Percentiles rank a stretch among this genome's conserved stretches.
phyloP scores from a whole-genome alignment of 53 echinoderm and acorn worm genomes.

The Echinometra lucunter region DNA sequence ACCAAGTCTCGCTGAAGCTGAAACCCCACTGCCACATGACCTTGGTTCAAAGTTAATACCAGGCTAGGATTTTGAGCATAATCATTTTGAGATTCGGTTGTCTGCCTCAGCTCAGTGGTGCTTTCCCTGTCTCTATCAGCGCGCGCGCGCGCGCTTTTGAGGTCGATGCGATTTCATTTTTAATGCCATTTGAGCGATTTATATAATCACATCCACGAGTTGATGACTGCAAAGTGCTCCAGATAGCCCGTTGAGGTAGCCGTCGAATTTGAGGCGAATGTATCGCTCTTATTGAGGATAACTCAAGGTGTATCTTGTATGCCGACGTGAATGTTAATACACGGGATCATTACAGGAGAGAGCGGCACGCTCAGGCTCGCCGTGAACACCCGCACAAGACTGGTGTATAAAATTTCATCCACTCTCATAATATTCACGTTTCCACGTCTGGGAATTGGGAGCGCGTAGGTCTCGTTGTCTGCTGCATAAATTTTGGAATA shows the following conservation, averaged over 20 bases:
- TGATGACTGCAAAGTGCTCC: not conserved
- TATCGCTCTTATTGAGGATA: not conserved
- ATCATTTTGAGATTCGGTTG: not conserved
- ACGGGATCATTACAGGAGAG: not conserved
- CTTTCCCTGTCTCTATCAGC: not conserved
- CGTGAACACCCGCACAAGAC: not conserved
- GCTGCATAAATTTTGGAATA: conserved; percentile 20
- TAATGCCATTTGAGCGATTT: not conserved
- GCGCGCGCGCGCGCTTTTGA: not conserved
- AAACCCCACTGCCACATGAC: not conserved
- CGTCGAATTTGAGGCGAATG: not conserved
- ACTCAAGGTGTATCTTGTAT: not conserved
- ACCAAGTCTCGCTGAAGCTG: not conserved
- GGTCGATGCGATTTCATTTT: not conserved
- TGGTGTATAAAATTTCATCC: conserved; percentile 22
- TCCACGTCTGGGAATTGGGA: not conserved
- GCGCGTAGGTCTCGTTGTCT: not conserved
- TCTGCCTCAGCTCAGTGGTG: not conserved
- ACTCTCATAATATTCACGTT: not conserved
- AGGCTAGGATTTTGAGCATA: conserved; percentile 3
- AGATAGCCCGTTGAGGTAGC: not conserved
- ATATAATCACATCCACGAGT: not conserved
- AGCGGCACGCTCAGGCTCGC: no score
- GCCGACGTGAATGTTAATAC: not conserved
- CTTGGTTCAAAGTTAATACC: conserved; percentile 25